These are phyloP conservation scores for Zonitis immaculata DNA, from an alignment of 2,888 invertebrate species.

Conservation along the genomic window DNA sequence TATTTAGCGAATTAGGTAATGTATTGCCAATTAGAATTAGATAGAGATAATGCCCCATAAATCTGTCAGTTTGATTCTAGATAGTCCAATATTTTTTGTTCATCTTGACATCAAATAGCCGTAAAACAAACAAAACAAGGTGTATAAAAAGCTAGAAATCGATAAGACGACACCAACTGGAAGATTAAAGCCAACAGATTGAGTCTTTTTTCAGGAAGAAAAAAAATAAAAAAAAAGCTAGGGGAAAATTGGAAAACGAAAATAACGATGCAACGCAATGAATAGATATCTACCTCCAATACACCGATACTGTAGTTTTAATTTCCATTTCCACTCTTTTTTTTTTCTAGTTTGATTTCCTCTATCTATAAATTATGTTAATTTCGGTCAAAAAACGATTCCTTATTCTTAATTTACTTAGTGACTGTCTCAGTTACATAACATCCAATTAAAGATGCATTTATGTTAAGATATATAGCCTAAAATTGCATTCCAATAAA, in stretches of 20 bases:
- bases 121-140: conserved; percentile 34
- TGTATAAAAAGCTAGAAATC: conserved; percentile 36
- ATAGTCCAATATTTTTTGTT: conserved; percentile 8
- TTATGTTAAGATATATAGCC: too few relatives aligned
- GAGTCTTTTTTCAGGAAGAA: conserved; percentile 39
- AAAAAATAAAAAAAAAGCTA: too few relatives aligned
- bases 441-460: too few relatives aligned
- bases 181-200: conserved; percentile 42
- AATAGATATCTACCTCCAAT: conserved; percentile 28
- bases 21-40: conserved; percentile 12
- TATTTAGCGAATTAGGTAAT: not conserved
- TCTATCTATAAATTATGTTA: too few relatives aligned
- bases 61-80: conserved; percentile 11
- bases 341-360: too few relatives aligned
- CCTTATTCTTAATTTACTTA: too few relatives aligned
- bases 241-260: conserved; percentile 37
- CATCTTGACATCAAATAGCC: conserved; percentile 27
- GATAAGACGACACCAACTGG: conserved; percentile 35
- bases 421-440: too few relatives aligned
- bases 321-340: too few relatives aligned
- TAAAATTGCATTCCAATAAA: too few relatives aligned
- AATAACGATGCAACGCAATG: conserved; percentile 39
- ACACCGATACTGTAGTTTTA: conserved; percentile 27
- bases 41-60: conserved; percentile 11
- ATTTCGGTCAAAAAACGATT: too few relatives aligned